phyloP scores from a whole-genome alignment of 2,797 vertebrate genomes.

The Gymnodraco acuticeps region DNA sequence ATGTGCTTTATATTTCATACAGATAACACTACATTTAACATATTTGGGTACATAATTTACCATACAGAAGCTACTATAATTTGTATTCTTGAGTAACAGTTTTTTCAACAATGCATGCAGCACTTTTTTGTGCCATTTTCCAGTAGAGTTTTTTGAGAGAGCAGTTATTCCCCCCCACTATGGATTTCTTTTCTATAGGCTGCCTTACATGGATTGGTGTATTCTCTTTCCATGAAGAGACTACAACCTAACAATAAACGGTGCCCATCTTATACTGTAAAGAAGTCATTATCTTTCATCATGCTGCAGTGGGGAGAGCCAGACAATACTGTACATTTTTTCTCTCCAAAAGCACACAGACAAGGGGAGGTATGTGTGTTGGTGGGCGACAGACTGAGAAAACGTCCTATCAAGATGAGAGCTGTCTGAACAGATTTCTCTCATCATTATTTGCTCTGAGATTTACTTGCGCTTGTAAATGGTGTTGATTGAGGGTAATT shows the following conservation, averaged over 20 bases:
- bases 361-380: slow-evolving; percentile 14
- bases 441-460: slow-evolving; percentile 85
- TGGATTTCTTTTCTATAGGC: slow-evolving; percentile 23
- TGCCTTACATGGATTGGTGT: slow-evolving; percentile 5
- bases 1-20: no score
- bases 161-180: slow-evolving; percentile 1
- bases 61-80: neutral
- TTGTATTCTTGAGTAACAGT: neutral
- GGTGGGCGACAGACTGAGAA: slow-evolving; percentile 45
- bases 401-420: slow-evolving; percentile 80
- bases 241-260: slow-evolving; percentile 14
- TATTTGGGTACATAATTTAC: no score
- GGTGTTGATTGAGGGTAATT: slow-evolving; percentile 88
- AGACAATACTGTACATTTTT: slow-evolving; percentile 40
- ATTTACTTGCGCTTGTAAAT: slow-evolving; percentile 86
- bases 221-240: slow-evolving; percentile 16
- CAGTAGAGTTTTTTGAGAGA: slow-evolving; percentile 6
- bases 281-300: slow-evolving; percentile 47
- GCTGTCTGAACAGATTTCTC: slow-evolving; percentile 85
- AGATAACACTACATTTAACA: no score
- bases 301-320: slow-evolving; percentile 44
- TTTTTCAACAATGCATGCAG: neutral
- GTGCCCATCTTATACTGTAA: slow-evolving; percentile 28
- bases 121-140: slow-evolving; percentile 21
- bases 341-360: slow-evolving; percentile 44